Percentiles rank a stretch among this genome's conserved stretches.
phyloP scores from a whole-genome alignment of 2,797 vertebrate species.

The Myripristis jacobus region DNA sequence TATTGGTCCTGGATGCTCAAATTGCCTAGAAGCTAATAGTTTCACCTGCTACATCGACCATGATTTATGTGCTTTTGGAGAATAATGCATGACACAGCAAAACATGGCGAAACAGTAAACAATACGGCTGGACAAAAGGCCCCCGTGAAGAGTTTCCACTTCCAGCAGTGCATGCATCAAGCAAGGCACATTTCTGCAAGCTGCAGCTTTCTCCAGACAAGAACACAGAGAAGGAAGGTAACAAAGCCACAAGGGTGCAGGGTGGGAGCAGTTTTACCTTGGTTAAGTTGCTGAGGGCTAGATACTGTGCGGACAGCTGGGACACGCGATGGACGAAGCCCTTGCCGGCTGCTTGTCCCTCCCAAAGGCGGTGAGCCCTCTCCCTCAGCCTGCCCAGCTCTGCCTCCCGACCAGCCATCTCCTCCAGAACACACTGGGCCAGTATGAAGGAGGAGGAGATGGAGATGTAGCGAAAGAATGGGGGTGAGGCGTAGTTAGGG shows the following conservation, averaged over 20 bases:
- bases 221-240: slow-evolving; percentile 29
- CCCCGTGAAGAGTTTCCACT: slow-evolving; percentile 9
- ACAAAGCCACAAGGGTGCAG: slow-evolving; percentile 20
- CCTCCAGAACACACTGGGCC: slow-evolving; percentile 94
- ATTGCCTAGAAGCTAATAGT: slow-evolving; percentile 9
- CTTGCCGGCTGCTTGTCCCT: slow-evolving; percentile 95
- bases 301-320: slow-evolving; percentile 95
- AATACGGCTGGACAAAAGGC: slow-evolving; percentile 24
- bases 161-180: slow-evolving; percentile 37
- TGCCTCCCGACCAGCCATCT: slow-evolving; percentile 91
- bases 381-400: slow-evolving; percentile 94
- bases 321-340: slow-evolving; percentile 97
- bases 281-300: slow-evolving; percentile 96
- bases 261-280: slow-evolving; percentile 85
- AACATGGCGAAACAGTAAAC: slow-evolving; percentile 33
- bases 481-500: slow-evolving; percentile 4
- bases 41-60: slow-evolving; percentile 21
- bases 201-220: slow-evolving; percentile 37
- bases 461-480: slow-evolving; percentile 28
- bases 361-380: slow-evolving; percentile 95
- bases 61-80: slow-evolving; percentile 31
- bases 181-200: slow-evolving; percentile 37
- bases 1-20: slow-evolving; percentile 32
- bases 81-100: slow-evolving; percentile 47
- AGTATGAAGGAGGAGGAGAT: slow-evolving; percentile 16